Evolutionary conservation across 2,888 invertebrate genomes (phyloP).

Genomic region (Suillia variegata): DNA sequence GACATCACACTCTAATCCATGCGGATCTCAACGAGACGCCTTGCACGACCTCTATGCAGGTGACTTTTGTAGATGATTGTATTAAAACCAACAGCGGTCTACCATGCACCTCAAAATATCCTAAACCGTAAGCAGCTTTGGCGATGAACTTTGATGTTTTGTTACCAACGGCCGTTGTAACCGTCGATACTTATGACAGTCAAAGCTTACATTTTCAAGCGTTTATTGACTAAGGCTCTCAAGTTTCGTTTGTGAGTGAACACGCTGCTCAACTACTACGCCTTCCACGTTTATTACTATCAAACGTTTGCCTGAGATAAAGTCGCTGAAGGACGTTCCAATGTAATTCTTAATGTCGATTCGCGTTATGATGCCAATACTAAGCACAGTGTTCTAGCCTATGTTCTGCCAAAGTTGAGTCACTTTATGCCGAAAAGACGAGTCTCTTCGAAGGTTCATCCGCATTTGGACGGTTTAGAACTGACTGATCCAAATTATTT

Average conservation of each 20-base stretch:
- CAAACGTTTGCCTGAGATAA: too few species aligned
- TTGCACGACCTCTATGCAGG: too few species aligned
- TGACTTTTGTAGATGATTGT: too few species aligned
- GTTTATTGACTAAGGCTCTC: neutral
- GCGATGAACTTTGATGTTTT: neutral
- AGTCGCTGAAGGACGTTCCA: neutral
- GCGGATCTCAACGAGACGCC: too few species aligned
- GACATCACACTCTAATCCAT: conserved; percentile 14
- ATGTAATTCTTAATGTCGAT: neutral
- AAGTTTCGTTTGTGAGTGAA: neutral
- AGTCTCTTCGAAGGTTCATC: too few species aligned
- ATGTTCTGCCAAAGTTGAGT: neutral
- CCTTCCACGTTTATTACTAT: too few species aligned
- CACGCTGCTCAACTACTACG: neutral
- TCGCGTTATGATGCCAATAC: neutral
- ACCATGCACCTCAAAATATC: too few species aligned
- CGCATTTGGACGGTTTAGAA: neutral
- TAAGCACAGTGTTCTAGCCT: neutral
- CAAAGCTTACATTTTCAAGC: neutral
- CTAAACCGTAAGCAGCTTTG: too few species aligned
- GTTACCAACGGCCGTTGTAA: neutral
- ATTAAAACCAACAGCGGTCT: too few species aligned
- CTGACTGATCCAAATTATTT: conserved; percentile 7
- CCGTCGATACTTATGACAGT: neutral
- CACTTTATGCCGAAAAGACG: neutral